Evolutionary conservation across 1,140 invertebrate species (phyloP), one percentile per base, ranked within the genome.

Genomic region (Luehdorfia chinensis): DNA sequence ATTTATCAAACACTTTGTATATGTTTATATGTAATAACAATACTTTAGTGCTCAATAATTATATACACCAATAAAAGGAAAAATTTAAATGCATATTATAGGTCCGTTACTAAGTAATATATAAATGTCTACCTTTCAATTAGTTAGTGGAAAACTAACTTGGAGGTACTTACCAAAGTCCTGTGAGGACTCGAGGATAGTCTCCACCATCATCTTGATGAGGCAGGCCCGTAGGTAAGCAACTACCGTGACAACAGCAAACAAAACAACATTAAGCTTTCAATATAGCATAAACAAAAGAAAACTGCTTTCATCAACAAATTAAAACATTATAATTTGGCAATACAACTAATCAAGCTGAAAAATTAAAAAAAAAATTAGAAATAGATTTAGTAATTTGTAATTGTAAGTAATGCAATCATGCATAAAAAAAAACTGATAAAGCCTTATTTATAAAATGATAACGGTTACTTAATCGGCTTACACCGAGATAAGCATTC

Each of bases 171-270:
- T 43, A 85, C 81, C 77, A 66, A 81, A 83, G 77, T 85, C 81
- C 74, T 83, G 81, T 12, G 81, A 75, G 72, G 71, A 81, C 74
- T 85, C 81, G 25, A 85, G 68, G 43, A 81, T 75, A 50, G 75
- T 83, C 56, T 85, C 81, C 68, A 85, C 81, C 81, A 85, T 85
- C 81, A 85, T 84, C 60, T 66, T 81, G 75, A 15, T 39, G 49
- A 44, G 54, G 70, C 63, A n/a, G 58, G 66, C 46, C 54, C 64
- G 37, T 39, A 43, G 32, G 47, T 48, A 67, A 66, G 52, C 65
- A 55, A 66, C 71, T 78, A 64, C 51, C 21, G 47, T 47, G 44
- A 59, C 58, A 66, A 69, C 53, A 43, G 62, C 73, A 75, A 71
- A 69, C 30, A 69, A 62, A 65, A 70, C 14, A 62, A 52, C 13